Base-by-base conservation (phyloP, 2,113 vertebrate species). In the Anoura caudifer region DNA sequence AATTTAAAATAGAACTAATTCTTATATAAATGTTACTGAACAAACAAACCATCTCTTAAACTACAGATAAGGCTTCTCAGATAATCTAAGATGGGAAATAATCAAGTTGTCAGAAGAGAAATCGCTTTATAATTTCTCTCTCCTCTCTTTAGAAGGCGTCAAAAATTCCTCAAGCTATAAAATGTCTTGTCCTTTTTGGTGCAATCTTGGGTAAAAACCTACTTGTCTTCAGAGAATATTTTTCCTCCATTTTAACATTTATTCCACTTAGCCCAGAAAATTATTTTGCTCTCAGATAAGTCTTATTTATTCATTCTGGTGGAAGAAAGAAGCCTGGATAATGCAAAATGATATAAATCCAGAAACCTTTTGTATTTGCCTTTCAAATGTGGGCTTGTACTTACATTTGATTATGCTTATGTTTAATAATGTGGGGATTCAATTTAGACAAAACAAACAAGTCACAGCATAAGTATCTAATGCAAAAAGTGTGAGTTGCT, bases 251-350 rank as follows among this genome's bases (percentile, higher is more conserved):
- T 88, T 94, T 87, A 97, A 92, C 85, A 94, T 93, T 94, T 92
- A 73, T 93, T 87, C 69, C 0, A 0, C 70, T 83, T 85, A 91
- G 33, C 87, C 87, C 80, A 88, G 90, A 95, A 95, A 95, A 95
- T 90, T 69, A 91, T 90, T 94, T 96, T 88, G n/a, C 54, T 96
- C 36, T 92, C 90, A 84, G 43, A 95, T 65, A 77, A 92, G 75
- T 95, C 76, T 96, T 95, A 87, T 94, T 90, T 97, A 94, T 97
- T 97, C 94, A 94, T 90, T 85, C 52, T 84, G 24, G 1, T 41
- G 47, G 73, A 90, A 91, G 79, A 94, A 94, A 92, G 85, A 89
- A 80, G 33, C 20, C 91, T 94, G 45, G 72, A 59, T 95, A 95
- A 97, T 85, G 80, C 73, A 94, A 97, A 96, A 87, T 67, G 75